Conservation (phyloP, 2,113 vertebrate genomes). For the Copsychus sechellarum region DNA sequence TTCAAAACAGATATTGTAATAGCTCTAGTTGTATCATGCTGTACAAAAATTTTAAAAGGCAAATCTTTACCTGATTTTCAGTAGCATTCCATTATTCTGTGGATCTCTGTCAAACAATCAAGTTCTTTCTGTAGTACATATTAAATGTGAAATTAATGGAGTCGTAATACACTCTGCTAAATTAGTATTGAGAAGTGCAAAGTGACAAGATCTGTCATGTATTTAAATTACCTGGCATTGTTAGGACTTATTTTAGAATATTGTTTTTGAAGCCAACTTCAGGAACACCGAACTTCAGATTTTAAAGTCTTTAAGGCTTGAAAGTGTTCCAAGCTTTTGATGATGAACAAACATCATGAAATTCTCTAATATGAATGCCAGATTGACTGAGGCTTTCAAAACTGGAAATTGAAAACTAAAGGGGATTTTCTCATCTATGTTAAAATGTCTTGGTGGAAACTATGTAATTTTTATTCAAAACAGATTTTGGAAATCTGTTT, state of each 20-base stretch:
- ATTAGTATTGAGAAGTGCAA: constrained; percentile 1
- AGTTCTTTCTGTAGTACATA: background rate
- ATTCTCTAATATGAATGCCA: background rate
- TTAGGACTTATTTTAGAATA: background rate
- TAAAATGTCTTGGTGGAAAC: background rate
- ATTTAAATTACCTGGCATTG: constrained; percentile 10
- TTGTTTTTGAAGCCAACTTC: background rate
- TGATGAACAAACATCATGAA: background rate
- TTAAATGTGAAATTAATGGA: background rate
- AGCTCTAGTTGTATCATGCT: background rate
- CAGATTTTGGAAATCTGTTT: background rate
- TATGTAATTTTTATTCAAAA: background rate
- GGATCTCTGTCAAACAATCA: background rate
- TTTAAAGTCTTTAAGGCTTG: background rate
- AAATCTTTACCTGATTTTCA: background rate
- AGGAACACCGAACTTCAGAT: background rate
- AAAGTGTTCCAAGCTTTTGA: constrained; percentile 11
- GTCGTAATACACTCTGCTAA: background rate
- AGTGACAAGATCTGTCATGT: constrained; percentile 13
- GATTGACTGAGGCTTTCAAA: background rate
- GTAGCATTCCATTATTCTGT: background rate
- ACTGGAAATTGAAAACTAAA: constrained; percentile 13
- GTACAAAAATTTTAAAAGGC: background rate
- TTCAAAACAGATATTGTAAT: background rate
- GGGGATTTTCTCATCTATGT: background rate